These are phyloP conservation scores for Hecatera dysodea DNA, from an alignment of 2,888 invertebrate genomes.

Conservation along the genomic window DNA sequence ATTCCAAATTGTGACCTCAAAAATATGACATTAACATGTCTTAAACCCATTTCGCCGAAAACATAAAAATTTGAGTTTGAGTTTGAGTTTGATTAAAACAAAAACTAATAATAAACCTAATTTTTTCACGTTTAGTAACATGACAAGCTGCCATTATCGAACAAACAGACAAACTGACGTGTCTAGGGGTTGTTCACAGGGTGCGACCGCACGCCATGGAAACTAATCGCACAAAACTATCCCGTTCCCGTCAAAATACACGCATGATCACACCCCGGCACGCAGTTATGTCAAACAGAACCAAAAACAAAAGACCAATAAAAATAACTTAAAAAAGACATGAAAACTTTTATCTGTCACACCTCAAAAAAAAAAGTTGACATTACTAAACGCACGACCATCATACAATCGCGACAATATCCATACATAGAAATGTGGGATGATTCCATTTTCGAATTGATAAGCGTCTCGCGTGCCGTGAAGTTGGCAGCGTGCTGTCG, in stretches of 20 bases:
- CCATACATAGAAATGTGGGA: constrained; percentile 78
- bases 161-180: constrained; percentile 31
- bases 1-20: not conserved
- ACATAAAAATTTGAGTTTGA: constrained; percentile 6
- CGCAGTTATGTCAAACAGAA: constrained; percentile 76
- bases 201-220: constrained; percentile 62
- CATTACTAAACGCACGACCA: constrained; percentile 36
- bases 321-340: constrained; percentile 17
- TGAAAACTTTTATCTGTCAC: constrained; percentile 9
- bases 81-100: too few species aligned
- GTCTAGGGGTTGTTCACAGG: constrained; percentile 44
- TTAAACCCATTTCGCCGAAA: not conserved
- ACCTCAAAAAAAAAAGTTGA: constrained; percentile 18
- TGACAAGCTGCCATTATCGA: constrained; percentile 41
- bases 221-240: constrained; percentile 60
- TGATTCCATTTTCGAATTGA: constrained; percentile 77
- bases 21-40: constrained; percentile 13
- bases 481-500: constrained; percentile 77
- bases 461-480: constrained; percentile 72
- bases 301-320: constrained; percentile 65
- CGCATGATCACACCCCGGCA: constrained; percentile 70
- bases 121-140: constrained; percentile 26
- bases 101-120: constrained; percentile 1
- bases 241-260: constrained; percentile 67
- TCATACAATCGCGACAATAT: constrained; percentile 55